A percentile compares a stretch with the other conserved stretches of the same genome.
These are phyloP conservation scores for Prunella fulvescens DNA, from an alignment of 2,113 vertebrate species.

Conservation along the genomic window DNA sequence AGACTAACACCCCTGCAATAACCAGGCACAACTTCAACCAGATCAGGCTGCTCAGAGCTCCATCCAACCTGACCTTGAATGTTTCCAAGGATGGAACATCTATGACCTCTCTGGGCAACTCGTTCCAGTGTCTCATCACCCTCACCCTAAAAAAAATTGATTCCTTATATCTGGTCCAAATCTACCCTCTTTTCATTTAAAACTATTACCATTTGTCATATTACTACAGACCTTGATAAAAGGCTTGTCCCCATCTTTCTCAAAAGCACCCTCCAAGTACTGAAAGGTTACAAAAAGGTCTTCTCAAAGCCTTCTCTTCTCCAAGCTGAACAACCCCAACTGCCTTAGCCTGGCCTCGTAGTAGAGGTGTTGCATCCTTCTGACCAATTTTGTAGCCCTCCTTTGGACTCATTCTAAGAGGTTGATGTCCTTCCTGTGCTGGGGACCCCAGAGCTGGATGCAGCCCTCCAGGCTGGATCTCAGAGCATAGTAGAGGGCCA, in stretches of 20 bases:
- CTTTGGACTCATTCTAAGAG: neutral
- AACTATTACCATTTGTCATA: neutral
- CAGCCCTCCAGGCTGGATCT: neutral
- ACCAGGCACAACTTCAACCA: neutral
- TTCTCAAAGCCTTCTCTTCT: neutral
- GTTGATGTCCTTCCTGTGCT: accelerated
- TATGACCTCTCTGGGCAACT: neutral
- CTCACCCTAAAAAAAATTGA: neutral
- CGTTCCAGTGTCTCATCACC: neutral
- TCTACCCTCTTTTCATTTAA: neutral
- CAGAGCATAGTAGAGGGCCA: neutral
- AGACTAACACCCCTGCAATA: neutral
- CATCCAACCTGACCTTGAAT: neutral
- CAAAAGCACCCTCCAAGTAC: neutral
- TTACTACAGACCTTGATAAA: neutral
- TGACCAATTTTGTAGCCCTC: neutral
- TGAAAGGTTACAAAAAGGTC: neutral
- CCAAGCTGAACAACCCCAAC: neutral
- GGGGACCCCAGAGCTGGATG: neutral
- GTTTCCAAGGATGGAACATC: neutral
- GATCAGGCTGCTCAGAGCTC: neutral
- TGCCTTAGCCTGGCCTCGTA: neutral
- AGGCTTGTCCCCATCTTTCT: neutral
- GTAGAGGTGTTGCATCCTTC: neutral
- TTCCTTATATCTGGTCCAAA: neutral